phyloP scores from a whole-genome alignment of 2,888 invertebrate genomes.

The Caenorhabditis auriculariae region DNA sequence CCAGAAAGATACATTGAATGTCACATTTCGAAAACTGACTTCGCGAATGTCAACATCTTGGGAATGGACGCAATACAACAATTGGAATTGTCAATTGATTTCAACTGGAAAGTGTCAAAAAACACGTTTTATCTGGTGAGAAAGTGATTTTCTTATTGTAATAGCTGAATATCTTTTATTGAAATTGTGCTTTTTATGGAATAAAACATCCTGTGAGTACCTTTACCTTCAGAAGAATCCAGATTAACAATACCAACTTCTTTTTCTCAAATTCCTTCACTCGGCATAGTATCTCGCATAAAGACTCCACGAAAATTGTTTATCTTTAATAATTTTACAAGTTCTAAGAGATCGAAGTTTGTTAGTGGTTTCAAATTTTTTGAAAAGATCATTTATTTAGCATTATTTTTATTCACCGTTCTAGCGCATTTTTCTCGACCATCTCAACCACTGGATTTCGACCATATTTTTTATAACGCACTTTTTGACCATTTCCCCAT shows the following conservation, averaged over 20 bases:
- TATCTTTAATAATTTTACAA: too few relatives aligned
- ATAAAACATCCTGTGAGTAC: not conserved
- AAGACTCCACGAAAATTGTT: too few relatives aligned
- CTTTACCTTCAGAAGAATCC: not conserved
- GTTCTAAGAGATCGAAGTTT: too few relatives aligned
- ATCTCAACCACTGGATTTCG: too few relatives aligned
- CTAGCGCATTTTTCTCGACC: too few relatives aligned
- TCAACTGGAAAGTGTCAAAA: constrained; percentile 9
- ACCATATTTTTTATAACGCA: too few relatives aligned
- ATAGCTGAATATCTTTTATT: not conserved
- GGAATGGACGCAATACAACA: constrained; percentile 7
- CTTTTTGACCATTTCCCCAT: too few relatives aligned
- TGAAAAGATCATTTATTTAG: too few relatives aligned
- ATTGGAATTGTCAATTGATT: constrained; percentile 10
- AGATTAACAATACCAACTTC: not conserved
- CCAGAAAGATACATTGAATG: constrained; percentile 9
- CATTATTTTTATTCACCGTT: too few relatives aligned
- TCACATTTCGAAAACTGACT: constrained; percentile 11
- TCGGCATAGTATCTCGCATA: too few relatives aligned
- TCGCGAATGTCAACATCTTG: constrained; percentile 14
- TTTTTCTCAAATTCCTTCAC: too few relatives aligned
- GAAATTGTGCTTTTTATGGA: not conserved
- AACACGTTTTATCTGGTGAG: constrained; percentile 9
- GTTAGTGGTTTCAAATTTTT: too few relatives aligned
- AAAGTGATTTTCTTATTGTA: constrained; percentile 9